A percentile compares a stretch with the other conserved stretches of the same genome.
phyloP scores from a whole-genome alignment of 2,888 invertebrate species.

The Prosapia bicincta region DNA sequence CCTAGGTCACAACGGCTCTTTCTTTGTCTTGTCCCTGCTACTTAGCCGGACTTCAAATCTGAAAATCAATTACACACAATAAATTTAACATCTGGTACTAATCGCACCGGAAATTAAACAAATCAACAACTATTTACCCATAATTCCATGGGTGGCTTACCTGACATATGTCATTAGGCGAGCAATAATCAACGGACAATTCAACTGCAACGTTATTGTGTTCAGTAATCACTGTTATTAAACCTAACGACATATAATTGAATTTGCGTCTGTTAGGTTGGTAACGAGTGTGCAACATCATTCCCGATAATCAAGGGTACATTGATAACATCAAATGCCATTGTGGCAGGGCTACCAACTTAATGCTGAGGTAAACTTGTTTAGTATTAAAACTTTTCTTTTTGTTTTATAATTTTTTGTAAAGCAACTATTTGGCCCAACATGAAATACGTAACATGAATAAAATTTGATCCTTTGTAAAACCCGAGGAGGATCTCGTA shows the following conservation, averaged over 20 bases:
- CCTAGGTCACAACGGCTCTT: too few relatives aligned
- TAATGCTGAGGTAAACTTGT: too few relatives aligned
- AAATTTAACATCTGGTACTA: not conserved
- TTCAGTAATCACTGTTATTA: not conserved
- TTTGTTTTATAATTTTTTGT: too few relatives aligned
- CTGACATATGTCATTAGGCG: not conserved
- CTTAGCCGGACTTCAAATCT: too few relatives aligned
- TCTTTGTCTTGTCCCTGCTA: too few relatives aligned
- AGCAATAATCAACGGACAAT: not conserved
- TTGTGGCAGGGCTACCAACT: not conserved
- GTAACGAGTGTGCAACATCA: not conserved
- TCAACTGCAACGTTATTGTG: not conserved
- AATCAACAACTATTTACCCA: not conserved
- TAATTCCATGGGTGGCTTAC: not conserved
- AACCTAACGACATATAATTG: not conserved
- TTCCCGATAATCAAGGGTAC: not conserved
- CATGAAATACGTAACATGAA: too few relatives aligned
- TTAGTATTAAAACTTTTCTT: too few relatives aligned
- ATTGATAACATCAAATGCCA: not conserved
- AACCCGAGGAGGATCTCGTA: too few relatives aligned
- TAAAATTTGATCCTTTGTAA: too few relatives aligned
- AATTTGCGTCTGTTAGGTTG: not conserved
- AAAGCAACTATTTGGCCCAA: too few relatives aligned
- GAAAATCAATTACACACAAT: too few relatives aligned
- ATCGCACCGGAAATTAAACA: not conserved